Evolutionary conservation across 2,888 invertebrate species (phyloP), one percentile per base, ranked within the genome.

Genomic region (Alsophila aescularia): DNA sequence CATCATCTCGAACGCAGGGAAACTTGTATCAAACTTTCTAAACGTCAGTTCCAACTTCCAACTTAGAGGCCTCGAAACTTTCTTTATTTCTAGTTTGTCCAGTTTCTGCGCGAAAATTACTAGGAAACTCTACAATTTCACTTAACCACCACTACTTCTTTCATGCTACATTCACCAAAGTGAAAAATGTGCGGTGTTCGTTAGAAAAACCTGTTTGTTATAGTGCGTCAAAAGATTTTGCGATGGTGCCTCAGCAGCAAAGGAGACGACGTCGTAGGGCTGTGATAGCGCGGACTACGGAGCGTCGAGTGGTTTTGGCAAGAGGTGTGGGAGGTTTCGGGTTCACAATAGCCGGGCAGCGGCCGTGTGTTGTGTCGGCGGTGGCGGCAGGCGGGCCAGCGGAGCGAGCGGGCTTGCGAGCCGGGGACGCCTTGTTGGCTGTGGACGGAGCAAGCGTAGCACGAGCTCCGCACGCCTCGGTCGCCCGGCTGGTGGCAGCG

Each of bases 281-380:
- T 36, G 86, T 80, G 40, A 67, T 88, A 53, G 78, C 80, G 13
- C 78, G 88, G 62, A 85, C 83, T 54, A 95, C 96, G 31, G 95
- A 96, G 60, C 93, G 96, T 62, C 95, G 96, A 27, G 96, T 98
- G 49, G 97, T 98, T 73, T 95, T 98, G 35, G 93, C 94, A 7
- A 93, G 98, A 61, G 98, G 98, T 2, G 93, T 94, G 57, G 96
- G 96, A 72, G 98, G 98, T 7, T 99, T 98, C 81, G 98, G 99
- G n/a, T 99, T 99, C 80, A 99, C 98, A 15, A 98, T 99, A 76
- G 98, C 98, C 1, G 98, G 98, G 2, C 98, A 99, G 82, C 96
- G 98, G 77, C 98, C 99, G 0, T 99, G 98, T 81, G 96, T 98
- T 61, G 93, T 99, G 53, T 98, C 98, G 45, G 98, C 97, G 72